These are phyloP conservation scores for Abscondita cerata DNA, from an alignment of 2,888 invertebrate genomes.

Conservation along the genomic window DNA sequence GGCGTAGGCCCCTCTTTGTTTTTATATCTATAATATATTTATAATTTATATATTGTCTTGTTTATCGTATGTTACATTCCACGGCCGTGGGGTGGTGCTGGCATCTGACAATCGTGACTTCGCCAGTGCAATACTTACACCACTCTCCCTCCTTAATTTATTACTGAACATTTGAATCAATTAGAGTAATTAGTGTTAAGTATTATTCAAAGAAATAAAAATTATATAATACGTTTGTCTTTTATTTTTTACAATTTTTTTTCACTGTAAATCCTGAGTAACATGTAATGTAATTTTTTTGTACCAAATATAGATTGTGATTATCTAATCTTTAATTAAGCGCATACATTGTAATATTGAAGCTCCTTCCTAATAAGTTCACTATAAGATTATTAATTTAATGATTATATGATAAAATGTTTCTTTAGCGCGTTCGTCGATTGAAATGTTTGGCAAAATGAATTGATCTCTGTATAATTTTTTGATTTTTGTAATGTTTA, in stretches of 20 bases:
- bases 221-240: slow-evolving; percentile 42
- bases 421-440: no score
- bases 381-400: no score
- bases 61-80: slow-evolving; percentile 50
- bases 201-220: slow-evolving; percentile 47
- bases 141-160: slow-evolving; percentile 49
- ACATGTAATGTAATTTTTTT: slow-evolving; percentile 34
- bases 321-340: slow-evolving; percentile 31
- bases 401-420: no score
- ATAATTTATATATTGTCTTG: slow-evolving; percentile 59
- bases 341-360: slow-evolving; percentile 10
- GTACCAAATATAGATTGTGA: slow-evolving; percentile 37
- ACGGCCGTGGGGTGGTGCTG: slow-evolving; percentile 56
- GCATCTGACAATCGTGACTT: slow-evolving; percentile 56
- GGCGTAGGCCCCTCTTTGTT: slow-evolving; percentile 54
- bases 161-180: slow-evolving; percentile 42
- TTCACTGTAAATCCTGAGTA: slow-evolving; percentile 31
- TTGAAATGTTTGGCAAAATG: no score
- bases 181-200: slow-evolving; percentile 45
- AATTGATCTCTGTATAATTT: no score
- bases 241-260: slow-evolving; percentile 37
- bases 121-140: slow-evolving; percentile 59
- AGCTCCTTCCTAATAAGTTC: slow-evolving; percentile 1
- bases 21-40: slow-evolving; percentile 56
- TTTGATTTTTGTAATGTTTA: no score